These are phyloP conservation scores for Oophaga pumilio DNA, from an alignment of 2,113 vertebrate species.

Conservation along the genomic window DNA sequence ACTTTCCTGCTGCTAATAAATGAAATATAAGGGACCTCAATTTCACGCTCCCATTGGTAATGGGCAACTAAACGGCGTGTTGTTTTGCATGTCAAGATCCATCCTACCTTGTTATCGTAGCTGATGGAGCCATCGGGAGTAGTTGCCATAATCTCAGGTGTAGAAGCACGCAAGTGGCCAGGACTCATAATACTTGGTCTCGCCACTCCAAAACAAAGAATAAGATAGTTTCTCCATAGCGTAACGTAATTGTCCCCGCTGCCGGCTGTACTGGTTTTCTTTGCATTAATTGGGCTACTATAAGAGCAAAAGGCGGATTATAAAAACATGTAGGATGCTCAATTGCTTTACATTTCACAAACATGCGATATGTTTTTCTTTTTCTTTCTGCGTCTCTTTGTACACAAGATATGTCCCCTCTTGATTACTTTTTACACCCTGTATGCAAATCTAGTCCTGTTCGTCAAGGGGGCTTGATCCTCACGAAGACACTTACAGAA, in stretches of 20 bases:
- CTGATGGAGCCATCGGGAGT: constrained; percentile 93
- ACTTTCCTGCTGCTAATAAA: neutral
- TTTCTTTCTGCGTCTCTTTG: no score
- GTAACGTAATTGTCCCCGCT: constrained; percentile 90
- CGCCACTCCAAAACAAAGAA: constrained; percentile 94
- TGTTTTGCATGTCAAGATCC: neutral
- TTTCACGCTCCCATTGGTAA: neutral
- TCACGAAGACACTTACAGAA: no score
- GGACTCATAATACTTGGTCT: constrained; percentile 98
- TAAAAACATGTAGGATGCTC: no score
- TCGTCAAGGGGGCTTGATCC: no score
- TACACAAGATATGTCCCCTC: no score
- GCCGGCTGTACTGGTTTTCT: constrained; percentile 90
- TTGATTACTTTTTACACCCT: no score
- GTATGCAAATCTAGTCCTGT: no score
- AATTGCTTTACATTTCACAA: no score
- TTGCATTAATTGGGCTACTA: constrained; percentile 95
- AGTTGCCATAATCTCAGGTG: constrained; percentile 94
- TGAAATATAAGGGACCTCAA: neutral
- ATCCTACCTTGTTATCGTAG: constrained; percentile 92
- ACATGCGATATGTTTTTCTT: neutral
- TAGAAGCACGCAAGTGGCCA: constrained; percentile 92
- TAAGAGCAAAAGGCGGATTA: constrained; percentile 49
- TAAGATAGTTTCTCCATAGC: constrained; percentile 98
- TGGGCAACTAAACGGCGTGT: neutral